Evolutionary conservation across 2,113 vertebrate genomes (phyloP), one percentile per base, ranked within the genome.

Genomic region (Morphnarchus princeps): DNA sequence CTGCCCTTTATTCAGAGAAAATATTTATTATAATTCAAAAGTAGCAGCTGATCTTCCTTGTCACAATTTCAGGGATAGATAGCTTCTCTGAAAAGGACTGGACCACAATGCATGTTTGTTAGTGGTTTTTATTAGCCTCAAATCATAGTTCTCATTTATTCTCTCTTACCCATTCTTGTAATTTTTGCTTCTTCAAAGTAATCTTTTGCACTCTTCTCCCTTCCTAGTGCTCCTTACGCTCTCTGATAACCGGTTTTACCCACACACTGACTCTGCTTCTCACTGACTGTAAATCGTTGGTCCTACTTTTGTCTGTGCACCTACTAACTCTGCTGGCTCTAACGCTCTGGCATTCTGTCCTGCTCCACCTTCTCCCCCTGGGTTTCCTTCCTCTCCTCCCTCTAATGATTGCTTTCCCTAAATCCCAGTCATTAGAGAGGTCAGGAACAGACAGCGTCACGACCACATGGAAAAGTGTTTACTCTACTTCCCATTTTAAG

Each of bases 321-420:
- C 76, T 92, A 58, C 29, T n/a, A 70, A 76, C 63, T 71, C 79
- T 69, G n/a, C 47, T 89, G 82, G 72, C 42, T 88, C 90, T 74
- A 38, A 61, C 3, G 3, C 25, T 80, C 38, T 84, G 65, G 69
- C 83, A 63, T 17, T 50, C 76, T 70, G 36, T 71, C 82, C 90
- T 47, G 65, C 69, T 94, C 74, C 85, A 67, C 79, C 70, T 72
- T 57, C 86, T 95, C 67, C 78, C 72, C 74, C 40, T 66, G 58
- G 36, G 24, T 32, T 89, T 97, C 88, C 95, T 91, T 87, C 95
- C 83, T 81, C 62, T 95, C 92, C 43, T 96, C 85, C 59, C 89
- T 94, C 78, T 66, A 76, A 92, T 58, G 59, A 84, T 65, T 94
- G 82, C 72, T 86, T 89, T 67, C 50, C 54, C 54, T 89, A 82